Base-by-base conservation (phyloP, 1,140 invertebrate genomes). In the Drosophila pallidifrons region DNA sequence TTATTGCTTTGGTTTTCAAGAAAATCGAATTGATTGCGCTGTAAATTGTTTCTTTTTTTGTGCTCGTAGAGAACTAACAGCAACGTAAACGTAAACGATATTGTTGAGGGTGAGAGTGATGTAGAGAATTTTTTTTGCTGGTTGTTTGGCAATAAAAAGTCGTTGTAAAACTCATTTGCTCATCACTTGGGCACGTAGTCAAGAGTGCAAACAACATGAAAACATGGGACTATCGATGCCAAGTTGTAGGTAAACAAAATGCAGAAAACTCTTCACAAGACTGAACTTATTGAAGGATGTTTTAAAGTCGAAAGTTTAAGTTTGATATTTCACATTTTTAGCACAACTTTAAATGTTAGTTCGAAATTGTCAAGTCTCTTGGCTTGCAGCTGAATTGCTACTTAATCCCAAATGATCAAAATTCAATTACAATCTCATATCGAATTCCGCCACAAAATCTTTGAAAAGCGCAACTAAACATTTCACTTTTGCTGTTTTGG, bases 401-500 rank as follows among this genome's bases (percentile, higher is more conserved):
- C 5, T 49, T 5, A 49, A 11, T 41, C 54, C 15, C 13, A 57
- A n/a, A 11, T 11, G 15, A 57, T 20, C 13, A 35, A 16, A 41
- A 11, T 43, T 1, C 63, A 49, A 52, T 68, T 52, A 59, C 10
- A 10, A n/a, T 3, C 20, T 8, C 28, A 15, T 41, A 25, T 25
- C 15, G 15, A 47, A 47, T n/a, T 43, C n/a, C 35, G 11, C n/a
- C 35, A 38, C 35, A 38, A 47, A 5, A 1, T 3, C 16, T 8
- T 38, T 10, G 1, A 10, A 10, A 38, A 25, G 20, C 49, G 20
- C 25, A 1, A 20, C n/a, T 52, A n/a, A 43, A 10, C 41, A 15
- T 15, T 41, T 20, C 43, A 60, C 20, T 69, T 52, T 58, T 16
- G 41, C 8, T 4, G 41, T 30, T 60, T 38, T 3, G 2, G 2